These are phyloP conservation scores for Mustelus asterias DNA, from an alignment of 2,113 vertebrate species.

Conservation along the genomic window DNA sequence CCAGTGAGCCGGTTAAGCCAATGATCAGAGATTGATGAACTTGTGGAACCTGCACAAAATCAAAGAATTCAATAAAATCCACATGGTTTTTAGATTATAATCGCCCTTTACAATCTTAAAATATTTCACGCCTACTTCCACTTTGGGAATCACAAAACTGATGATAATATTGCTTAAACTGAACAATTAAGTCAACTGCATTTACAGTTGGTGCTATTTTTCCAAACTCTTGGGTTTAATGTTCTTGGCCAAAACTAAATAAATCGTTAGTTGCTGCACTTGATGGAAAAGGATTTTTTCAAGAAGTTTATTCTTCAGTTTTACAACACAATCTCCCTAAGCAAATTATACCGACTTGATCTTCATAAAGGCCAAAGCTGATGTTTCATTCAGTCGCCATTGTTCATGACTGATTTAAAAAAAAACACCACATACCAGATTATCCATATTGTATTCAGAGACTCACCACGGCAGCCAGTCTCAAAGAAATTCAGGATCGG, in stretches of 20 bases:
- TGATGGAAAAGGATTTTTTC: neutral
- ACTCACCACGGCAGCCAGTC: neutral
- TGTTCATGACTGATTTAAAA: neutral
- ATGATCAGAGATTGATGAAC: conserved; percentile 73
- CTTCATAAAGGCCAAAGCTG: neutral
- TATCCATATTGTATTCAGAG: neutral
- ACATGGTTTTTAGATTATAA: neutral
- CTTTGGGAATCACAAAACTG: neutral
- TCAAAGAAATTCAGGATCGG: neutral
- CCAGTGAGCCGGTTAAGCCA: conserved; percentile 70
- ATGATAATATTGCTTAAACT: neutral
- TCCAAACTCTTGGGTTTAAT: neutral
- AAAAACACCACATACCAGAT: neutral
- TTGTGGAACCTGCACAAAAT: conserved; percentile 62
- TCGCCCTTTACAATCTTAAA: neutral
- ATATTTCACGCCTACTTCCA: neutral
- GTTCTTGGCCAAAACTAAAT: neutral
- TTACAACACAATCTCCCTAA: neutral
- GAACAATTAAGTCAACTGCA: neutral
- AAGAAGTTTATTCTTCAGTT: neutral
- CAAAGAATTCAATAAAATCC: neutral
- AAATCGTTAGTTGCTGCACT: neutral
- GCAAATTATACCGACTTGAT: neutral
- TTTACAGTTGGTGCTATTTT: neutral
- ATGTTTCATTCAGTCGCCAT: neutral